Conservation (phyloP, 2,888 invertebrate genomes). For the Furcula furcula region DNA sequence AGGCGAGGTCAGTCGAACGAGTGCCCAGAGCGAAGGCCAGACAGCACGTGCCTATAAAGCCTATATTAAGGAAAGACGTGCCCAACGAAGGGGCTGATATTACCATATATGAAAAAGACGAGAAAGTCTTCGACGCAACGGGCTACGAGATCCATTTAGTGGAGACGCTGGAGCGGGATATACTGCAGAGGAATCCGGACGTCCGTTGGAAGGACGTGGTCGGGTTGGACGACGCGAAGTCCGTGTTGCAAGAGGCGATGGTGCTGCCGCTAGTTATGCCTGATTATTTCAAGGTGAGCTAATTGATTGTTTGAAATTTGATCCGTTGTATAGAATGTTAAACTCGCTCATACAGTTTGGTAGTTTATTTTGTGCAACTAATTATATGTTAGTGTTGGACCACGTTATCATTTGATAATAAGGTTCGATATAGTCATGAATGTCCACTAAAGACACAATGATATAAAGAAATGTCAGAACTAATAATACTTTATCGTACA, state of each 20-base stretch:
- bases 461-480: too few relatives aligned
- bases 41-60: constrained; percentile 62
- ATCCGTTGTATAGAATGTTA: too few relatives aligned
- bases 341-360: too few relatives aligned
- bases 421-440: too few relatives aligned
- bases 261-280: constrained; percentile 94
- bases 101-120: constrained; percentile 62
- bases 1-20: constrained; percentile 73
- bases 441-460: too few relatives aligned
- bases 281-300: constrained; percentile 89
- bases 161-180: constrained; percentile 92
- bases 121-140: constrained; percentile 83
- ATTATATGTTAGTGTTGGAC: too few relatives aligned
- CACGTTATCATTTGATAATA: too few relatives aligned
- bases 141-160: constrained; percentile 90
- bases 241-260: constrained; percentile 92
- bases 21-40: constrained; percentile 44
- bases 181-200: constrained; percentile 90
- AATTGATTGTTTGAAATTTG: constrained; percentile 1
- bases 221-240: constrained; percentile 87
- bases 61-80: constrained; percentile 54
- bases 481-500: too few relatives aligned
- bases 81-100: constrained; percentile 60
- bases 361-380: too few relatives aligned
- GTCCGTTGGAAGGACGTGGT: constrained; percentile 91